A percentile compares a stretch with the other conserved stretches of the same genome.
These are phyloP conservation scores for Solea solea DNA, from an alignment of 2,113 vertebrate genomes.

Conservation along the genomic window DNA sequence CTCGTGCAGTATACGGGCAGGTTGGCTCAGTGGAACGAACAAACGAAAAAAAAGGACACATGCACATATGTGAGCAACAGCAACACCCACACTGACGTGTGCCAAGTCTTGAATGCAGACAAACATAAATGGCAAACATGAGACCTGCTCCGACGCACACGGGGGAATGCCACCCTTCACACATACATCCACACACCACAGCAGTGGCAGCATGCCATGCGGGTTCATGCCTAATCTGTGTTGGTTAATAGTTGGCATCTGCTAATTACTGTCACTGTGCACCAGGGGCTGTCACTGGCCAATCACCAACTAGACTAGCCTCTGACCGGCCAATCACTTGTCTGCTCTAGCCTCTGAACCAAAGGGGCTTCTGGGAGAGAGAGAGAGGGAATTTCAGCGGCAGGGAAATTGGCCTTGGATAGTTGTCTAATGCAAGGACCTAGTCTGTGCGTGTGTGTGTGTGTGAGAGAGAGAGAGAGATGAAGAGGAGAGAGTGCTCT, in stretches of 20 bases:
- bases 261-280: constrained; percentile 94
- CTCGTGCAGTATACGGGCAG: constrained; percentile 33
- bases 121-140: constrained; percentile 49
- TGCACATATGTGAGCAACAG: constrained; percentile 30
- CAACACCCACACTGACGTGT: constrained; percentile 47
- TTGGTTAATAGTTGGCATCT: constrained; percentile 97
- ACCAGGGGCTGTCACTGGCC: constrained; percentile 74
- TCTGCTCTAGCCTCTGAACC: constrained; percentile 70
- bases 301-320: constrained; percentile 76
- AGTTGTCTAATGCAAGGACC: constrained; percentile 55
- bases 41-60: constrained; percentile 2
- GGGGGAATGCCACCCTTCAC: constrained; percentile 60
- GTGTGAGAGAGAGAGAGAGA: constrained; percentile 18
- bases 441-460: constrained; percentile 17
- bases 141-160: constrained; percentile 54
- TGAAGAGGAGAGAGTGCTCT: constrained; percentile 49
- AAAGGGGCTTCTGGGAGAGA: constrained; percentile 71
- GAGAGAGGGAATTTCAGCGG: constrained; percentile 55
- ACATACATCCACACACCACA: constrained; percentile 59
- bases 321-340: constrained; percentile 74
- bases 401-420: constrained; percentile 70
- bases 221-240: constrained; percentile 86
- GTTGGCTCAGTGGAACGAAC: constrained; percentile 17
- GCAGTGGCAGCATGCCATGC: constrained; percentile 90
- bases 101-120: constrained; percentile 59